phyloP scores from a whole-genome alignment of 2,888 invertebrate genomes.

The Ochropacha duplaris region DNA sequence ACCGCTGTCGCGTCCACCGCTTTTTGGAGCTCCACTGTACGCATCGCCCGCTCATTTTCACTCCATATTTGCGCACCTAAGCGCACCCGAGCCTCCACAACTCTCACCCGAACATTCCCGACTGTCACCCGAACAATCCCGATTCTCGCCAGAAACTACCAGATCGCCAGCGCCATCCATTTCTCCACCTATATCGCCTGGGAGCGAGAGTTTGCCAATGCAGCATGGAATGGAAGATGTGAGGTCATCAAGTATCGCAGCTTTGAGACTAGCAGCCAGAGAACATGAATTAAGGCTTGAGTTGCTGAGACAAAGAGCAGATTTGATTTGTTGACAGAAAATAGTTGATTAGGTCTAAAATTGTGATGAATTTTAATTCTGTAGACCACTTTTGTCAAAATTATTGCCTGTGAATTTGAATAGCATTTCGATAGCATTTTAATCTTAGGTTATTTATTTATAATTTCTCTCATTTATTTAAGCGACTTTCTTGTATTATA shows the following conservation, averaged over 20 bases:
- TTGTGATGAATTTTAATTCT: background rate
- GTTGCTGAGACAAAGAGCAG: conserved; percentile 88
- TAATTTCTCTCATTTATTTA: background rate
- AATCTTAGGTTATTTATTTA: background rate
- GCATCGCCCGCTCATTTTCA: conserved; percentile 88
- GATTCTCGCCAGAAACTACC: conserved; percentile 50
- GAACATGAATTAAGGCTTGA: conserved; percentile 94
- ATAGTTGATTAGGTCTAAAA: background rate
- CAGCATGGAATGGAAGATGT: conserved; percentile 84
- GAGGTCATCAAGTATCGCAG: conserved; percentile 93
- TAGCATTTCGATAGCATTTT: background rate
- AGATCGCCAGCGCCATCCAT: conserved; percentile 68
- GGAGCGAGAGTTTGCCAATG: conserved; percentile 74
- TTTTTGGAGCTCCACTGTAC: conserved; percentile 74
- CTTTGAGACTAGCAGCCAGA: conserved; percentile 92
- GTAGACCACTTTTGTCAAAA: conserved; percentile 7
- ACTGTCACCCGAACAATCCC: conserved; percentile 39
- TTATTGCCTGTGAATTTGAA: background rate
- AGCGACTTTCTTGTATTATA: background rate
- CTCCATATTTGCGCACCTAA: conserved; percentile 91
- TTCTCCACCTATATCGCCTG: conserved; percentile 82
- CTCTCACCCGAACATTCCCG: conserved; percentile 62
- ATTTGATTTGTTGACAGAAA: conserved; percentile 65
- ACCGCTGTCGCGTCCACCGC: conserved; percentile 61
- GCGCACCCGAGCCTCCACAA: conserved; percentile 78